phyloP scores from a whole-genome alignment of 2,797 vertebrate species.

The Ammospiza maritima region DNA sequence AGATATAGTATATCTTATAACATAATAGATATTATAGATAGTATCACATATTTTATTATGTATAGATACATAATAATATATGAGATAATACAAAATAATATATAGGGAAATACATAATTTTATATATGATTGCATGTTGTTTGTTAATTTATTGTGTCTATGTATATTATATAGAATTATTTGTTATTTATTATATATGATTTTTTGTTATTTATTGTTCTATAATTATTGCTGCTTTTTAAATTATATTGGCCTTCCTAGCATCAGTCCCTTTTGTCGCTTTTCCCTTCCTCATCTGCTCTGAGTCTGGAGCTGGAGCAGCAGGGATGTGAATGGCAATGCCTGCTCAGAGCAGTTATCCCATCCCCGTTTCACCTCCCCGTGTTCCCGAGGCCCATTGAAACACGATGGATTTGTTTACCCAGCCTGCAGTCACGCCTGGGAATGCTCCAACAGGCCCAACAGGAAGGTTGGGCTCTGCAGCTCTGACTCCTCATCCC shows the following conservation, averaged over 20 bases:
- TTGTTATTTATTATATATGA: neutral
- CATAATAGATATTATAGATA: no score
- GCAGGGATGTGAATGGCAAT: neutral
- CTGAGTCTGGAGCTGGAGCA: neutral
- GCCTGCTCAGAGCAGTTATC: neutral
- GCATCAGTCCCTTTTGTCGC: neutral
- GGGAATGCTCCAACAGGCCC: neutral
- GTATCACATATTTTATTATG: neutral
- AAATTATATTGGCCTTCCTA: neutral
- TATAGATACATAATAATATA: neutral
- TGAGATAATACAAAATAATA: neutral
- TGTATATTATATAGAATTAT: neutral
- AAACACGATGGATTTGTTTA: conserved; percentile 35
- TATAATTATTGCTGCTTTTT: neutral
- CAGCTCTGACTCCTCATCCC: neutral
- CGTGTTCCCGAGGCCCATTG: neutral
- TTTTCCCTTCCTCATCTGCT: neutral
- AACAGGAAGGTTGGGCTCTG: neutral
- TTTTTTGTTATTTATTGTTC: neutral
- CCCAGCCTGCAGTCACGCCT: neutral
- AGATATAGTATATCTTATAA: no score
- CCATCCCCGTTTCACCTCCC: neutral
- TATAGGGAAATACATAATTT: neutral
- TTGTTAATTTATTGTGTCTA: neutral
- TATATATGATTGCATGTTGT: accelerated